phyloP scores from a whole-genome alignment of 92 coral and sea anemone genomes.

The Phenganax marumi region DNA sequence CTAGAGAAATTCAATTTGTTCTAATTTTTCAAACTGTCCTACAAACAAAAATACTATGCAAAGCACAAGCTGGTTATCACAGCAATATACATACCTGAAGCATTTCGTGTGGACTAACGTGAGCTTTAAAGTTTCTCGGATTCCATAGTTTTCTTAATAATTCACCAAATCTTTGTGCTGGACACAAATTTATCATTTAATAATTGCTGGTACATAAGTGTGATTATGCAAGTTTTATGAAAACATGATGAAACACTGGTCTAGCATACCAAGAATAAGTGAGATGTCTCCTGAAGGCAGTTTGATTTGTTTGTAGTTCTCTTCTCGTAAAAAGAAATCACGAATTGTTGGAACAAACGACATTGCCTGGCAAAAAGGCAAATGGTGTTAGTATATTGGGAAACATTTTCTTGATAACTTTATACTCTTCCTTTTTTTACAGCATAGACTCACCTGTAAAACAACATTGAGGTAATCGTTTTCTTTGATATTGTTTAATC shows the following conservation, averaged over 20 bases:
- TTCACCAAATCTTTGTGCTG: constrained; percentile 92
- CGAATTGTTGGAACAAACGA: constrained; percentile 95
- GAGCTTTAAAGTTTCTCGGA: constrained; percentile 96
- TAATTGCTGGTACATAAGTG: no score
- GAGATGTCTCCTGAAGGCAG: constrained; percentile 95
- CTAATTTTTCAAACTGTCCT: not conserved
- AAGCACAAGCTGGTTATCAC: not conserved
- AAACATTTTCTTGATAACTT: not conserved
- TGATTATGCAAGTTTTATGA: not conserved
- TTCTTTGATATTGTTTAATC: constrained; percentile 90
- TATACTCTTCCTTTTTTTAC: not conserved
- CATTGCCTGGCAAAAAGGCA: constrained; percentile 65
- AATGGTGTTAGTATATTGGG: not conserved
- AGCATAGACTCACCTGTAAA: constrained; percentile 65
- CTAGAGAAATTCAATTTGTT: constrained; percentile 36
- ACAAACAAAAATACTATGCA: not conserved
- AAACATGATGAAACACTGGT: not conserved
- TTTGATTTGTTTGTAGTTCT: constrained; percentile 77
- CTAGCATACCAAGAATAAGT: constrained; percentile 69
- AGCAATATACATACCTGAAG: constrained; percentile 66
- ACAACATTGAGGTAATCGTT: constrained; percentile 90
- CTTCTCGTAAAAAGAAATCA: constrained; percentile 82
- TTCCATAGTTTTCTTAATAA: constrained; percentile 91
- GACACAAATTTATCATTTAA: not conserved
- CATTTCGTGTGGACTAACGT: constrained; percentile 99